Base-by-base conservation (phyloP, 37 sponge, comb jelly and placozoan genomes). In the Beroe forskalii region DNA sequence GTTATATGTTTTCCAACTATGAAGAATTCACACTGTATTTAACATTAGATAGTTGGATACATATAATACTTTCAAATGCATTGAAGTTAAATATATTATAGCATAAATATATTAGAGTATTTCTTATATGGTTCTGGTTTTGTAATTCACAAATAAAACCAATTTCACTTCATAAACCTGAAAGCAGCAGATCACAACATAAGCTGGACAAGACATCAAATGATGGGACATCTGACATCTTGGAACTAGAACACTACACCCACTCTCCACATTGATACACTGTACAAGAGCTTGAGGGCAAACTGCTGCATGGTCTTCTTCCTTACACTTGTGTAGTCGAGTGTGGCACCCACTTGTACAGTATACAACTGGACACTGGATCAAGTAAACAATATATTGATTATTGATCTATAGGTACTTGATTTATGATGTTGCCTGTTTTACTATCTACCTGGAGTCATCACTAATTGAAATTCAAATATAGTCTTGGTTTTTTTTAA, bases 111-210 rank as follows among this genome's bases (percentile, higher is more conserved):
- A 9, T 19, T 19, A 17, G 60, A 55, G 17, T 19, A 17, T 55
- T 55, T 9, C 17, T 55, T 55, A 55, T 55, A 55, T 55, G 60
- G 14, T 9, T 17, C 17, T 55, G 60, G 17, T 55, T 20, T 55
- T 55, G 17, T 9, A 55, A 55, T 55, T 55, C 9, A 55, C 60
- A 14, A 25, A 14, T 8, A 66, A 8, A 25, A 24, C 30, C 8
- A 66, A 66, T 66, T 66, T 14, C 6, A n/a, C 28, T 64, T 4
- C 4, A 38, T 32, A 23, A 4, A 80, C 86, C 86, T 80, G 86
- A 25, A 80, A 80, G 30, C 55, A 80, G 86, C 86, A 80, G 8
- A 80, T 80, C 0, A 80, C 86, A 44, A 44, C 55, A 80, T 80
- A 44, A 44, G 86, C 44, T 22, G 86, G 86, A 43, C 86, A 80